Evolutionary conservation across 1,140 invertebrate genomes (phyloP).

Genomic region (Drosophila rufa): DNA sequence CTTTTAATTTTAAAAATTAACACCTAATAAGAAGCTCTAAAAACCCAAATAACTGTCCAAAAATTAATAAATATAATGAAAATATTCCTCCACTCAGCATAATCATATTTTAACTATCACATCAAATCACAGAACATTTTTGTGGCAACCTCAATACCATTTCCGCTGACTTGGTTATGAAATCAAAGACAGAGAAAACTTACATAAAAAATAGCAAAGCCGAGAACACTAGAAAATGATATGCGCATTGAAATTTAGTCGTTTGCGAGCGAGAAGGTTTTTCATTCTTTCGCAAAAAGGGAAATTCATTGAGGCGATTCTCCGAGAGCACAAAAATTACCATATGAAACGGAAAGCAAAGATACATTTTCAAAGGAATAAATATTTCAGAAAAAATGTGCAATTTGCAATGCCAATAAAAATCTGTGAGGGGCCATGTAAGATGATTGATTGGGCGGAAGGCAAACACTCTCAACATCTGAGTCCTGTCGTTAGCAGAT

Average conservation of each 20-base stretch:
- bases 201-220: slow-evolving; percentile 68
- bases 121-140: background rate
- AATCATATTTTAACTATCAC: background rate
- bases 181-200: slow-evolving; percentile 57
- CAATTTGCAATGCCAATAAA: slow-evolving; percentile 41
- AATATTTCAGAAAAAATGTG: slow-evolving; percentile 22
- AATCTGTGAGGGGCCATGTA: background rate
- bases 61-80: background rate
- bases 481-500: background rate
- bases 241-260: slow-evolving; percentile 62
- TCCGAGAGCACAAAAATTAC: slow-evolving; percentile 8
- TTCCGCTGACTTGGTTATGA: slow-evolving; percentile 72
- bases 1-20: no score
- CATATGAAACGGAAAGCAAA: slow-evolving; percentile 41
- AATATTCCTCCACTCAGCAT: background rate
- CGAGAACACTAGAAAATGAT: slow-evolving; percentile 48
- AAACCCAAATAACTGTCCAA: no score
- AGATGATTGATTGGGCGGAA: slow-evolving; percentile 1
- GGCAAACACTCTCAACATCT: background rate
- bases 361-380: slow-evolving; percentile 10
- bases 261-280: slow-evolving; percentile 39
- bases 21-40: no score
- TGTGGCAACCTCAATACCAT: slow-evolving; percentile 65
- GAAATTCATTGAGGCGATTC: slow-evolving; percentile 64
- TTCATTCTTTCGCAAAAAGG: slow-evolving; percentile 56